phyloP scores from a whole-genome alignment of 92 coral and sea anemone species.

The Plumapathes pennacea region DNA sequence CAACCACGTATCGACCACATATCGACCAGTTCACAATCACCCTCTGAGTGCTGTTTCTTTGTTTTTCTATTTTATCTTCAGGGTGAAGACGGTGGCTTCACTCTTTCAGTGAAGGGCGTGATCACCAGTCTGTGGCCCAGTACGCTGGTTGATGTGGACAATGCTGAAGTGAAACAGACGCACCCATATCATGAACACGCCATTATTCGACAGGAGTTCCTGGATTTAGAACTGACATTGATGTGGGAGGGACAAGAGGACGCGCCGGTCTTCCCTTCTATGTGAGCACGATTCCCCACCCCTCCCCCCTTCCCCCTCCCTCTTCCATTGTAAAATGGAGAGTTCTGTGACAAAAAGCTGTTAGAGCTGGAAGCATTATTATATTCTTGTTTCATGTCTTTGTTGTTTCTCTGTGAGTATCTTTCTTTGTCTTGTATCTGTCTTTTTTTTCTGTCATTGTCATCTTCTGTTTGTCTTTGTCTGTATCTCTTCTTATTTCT shows the following conservation, averaged over 20 bases:
- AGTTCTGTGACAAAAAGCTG: no score
- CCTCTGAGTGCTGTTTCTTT: no score
- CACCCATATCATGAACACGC: slow-evolving; percentile 78
- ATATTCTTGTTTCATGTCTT: no score
- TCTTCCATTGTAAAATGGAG: no score
- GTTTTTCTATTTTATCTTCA: slow-evolving; percentile 1
- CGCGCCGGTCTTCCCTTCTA: slow-evolving; percentile 69
- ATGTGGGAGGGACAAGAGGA: slow-evolving; percentile 79
- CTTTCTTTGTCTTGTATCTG: no score
- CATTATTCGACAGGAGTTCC: slow-evolving; percentile 78
- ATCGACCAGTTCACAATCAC: no score
- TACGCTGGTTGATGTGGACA: slow-evolving; percentile 86
- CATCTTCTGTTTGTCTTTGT: neutral
- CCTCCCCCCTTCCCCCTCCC: no score
- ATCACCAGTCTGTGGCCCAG: slow-evolving; percentile 89
- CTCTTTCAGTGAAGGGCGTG: slow-evolving; percentile 73
- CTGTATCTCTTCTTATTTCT: no score
- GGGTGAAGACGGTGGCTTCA: slow-evolving; percentile 64
- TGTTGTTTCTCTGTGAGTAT: no score
- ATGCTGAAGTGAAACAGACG: slow-evolving; percentile 78
- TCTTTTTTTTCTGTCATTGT: no score
- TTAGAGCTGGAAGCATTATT: no score
- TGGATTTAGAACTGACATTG: slow-evolving; percentile 81
- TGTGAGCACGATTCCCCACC: slow-evolving; percentile 38
- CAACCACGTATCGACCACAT: no score